Percentiles rank a stretch among this genome's conserved stretches.
These are phyloP conservation scores for Buceros bicornis DNA, from an alignment of 2,797 vertebrate genomes.

Conservation along the genomic window DNA sequence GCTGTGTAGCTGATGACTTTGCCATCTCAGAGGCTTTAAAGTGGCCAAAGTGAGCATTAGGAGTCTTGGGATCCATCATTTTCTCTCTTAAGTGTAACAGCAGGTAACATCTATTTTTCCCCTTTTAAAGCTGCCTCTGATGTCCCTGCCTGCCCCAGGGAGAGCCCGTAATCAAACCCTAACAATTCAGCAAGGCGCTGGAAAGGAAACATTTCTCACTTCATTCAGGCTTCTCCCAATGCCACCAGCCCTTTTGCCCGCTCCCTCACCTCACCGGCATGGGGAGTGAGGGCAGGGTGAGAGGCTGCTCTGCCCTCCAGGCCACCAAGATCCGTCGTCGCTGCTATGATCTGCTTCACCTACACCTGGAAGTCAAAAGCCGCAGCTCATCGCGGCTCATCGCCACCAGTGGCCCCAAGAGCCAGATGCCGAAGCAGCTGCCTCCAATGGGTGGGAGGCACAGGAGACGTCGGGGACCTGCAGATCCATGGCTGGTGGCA, in stretches of 20 bases:
- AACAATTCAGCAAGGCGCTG: background rate
- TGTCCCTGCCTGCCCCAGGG: background rate
- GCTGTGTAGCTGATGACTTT: background rate
- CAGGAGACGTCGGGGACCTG: no score
- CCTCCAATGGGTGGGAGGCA: background rate
- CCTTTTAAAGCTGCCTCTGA: background rate
- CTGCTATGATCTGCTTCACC: background rate
- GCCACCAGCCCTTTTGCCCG: fast-evolving
- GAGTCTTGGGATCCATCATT: background rate
- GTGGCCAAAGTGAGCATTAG: background rate
- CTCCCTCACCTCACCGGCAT: fast-evolving
- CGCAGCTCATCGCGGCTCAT: fast-evolving
- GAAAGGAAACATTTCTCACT: background rate
- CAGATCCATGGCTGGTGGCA: background rate
- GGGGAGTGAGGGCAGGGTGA: fast-evolving
- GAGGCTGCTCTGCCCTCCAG: background rate
- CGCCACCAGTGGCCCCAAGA: background rate
- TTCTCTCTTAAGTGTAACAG: background rate
- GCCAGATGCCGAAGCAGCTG: background rate
- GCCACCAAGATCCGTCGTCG: background rate
- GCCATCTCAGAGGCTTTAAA: background rate
- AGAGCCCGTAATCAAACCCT: background rate
- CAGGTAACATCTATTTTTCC: background rate
- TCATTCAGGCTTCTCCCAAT: background rate
- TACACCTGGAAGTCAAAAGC: background rate